Conservation (phyloP, 2,888 invertebrate species). For the Volucella inflata region DNA sequence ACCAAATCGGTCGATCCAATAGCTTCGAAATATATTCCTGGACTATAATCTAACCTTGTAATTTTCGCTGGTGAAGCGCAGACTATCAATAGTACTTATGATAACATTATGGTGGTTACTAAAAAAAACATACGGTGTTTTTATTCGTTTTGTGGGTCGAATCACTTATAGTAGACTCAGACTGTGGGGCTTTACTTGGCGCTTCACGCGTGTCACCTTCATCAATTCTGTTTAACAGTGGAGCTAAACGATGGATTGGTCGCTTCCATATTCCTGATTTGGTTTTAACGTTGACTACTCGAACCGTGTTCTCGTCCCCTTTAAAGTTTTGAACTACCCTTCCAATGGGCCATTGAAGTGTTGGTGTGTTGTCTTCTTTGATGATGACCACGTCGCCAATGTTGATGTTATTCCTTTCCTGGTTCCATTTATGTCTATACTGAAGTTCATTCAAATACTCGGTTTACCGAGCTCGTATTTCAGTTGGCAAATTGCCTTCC, state of each 20-base stretch:
- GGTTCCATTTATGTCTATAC: slow-evolving; percentile 63
- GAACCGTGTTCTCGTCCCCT: background rate
- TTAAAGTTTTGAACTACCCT: background rate
- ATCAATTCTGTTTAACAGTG: no score
- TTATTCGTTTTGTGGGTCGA: no score
- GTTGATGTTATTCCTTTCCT: slow-evolving; percentile 22
- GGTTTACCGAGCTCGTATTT: slow-evolving; percentile 64
- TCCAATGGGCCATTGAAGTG: no score
- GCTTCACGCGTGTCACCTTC: no score
- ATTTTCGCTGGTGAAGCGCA: no score
- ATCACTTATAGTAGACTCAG: no score
- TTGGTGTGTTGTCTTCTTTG: slow-evolving; percentile 17
- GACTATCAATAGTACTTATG: no score
- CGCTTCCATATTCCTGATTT: background rate
- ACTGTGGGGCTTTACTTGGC: no score
- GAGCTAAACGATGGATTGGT: background rate
- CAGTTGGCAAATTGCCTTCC: slow-evolving; percentile 51
- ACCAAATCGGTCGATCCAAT: slow-evolving; percentile 26
- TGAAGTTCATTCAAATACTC: slow-evolving; percentile 70
- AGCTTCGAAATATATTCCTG: slow-evolving; percentile 51
- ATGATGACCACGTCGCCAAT: slow-evolving; percentile 26
- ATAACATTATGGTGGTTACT: no score
- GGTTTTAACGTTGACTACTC: background rate
- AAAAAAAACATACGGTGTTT: no score
- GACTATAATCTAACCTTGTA: background rate